Conservation (phyloP, 2,888 invertebrate genomes). For the Plebejus argus region DNA sequence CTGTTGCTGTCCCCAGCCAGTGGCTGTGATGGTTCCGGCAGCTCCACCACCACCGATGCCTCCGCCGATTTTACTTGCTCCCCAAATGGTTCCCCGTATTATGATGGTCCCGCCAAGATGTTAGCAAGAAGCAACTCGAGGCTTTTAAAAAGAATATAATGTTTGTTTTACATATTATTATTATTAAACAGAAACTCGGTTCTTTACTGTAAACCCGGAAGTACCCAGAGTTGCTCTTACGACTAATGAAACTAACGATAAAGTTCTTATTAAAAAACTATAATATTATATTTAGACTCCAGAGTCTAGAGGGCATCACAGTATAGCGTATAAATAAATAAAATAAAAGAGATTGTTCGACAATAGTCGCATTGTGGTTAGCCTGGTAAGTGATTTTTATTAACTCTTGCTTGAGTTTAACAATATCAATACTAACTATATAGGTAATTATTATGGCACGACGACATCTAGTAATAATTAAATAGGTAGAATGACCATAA, state of each 20-base stretch:
- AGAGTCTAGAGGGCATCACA: too few relatives aligned
- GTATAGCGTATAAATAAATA: not conserved
- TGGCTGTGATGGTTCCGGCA: not conserved
- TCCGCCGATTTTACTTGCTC: not conserved
- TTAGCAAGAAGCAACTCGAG: not conserved
- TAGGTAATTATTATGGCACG: too few relatives aligned
- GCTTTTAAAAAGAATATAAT: too few relatives aligned
- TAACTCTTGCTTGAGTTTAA: not conserved
- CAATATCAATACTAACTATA: too few relatives aligned
- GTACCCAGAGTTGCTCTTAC: too few relatives aligned
- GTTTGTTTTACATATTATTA: too few relatives aligned
- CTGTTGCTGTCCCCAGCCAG: not conserved
- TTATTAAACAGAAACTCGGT: not conserved
- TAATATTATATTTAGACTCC: too few relatives aligned
- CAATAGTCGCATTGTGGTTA: not conserved
- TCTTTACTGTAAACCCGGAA: not conserved
- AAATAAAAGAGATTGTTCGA: not conserved
- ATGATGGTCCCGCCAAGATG: not conserved
- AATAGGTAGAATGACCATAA: too few relatives aligned
- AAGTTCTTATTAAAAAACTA: too few relatives aligned
- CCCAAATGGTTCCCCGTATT: not conserved
- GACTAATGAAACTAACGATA: too few relatives aligned
- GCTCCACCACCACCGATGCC: not conserved
- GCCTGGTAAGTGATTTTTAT: not conserved
- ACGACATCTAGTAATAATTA: too few relatives aligned